Evolutionary conservation across 1,140 invertebrate species (phyloP).

Genomic region (Batillaria attramentaria): DNA sequence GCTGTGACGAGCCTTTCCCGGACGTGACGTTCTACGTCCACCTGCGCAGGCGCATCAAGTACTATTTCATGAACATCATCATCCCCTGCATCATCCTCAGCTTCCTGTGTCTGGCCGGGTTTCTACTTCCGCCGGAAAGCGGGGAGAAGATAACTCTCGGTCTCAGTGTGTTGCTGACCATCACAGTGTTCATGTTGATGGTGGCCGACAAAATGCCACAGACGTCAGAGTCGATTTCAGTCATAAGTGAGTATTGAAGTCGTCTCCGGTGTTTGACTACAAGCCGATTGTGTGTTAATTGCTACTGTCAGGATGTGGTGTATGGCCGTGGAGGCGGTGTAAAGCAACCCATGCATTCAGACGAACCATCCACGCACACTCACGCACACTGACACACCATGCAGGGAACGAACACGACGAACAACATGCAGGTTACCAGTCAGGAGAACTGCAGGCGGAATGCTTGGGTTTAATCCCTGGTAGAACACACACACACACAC

Average conservation of each 20-base stretch:
- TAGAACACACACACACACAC: too few relatives aligned
- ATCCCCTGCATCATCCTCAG: constrained; percentile 76
- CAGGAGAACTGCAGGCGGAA: too few relatives aligned
- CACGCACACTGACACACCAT: too few relatives aligned
- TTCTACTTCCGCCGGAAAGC: constrained; percentile 76
- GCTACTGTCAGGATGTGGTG: background rate
- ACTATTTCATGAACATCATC: constrained; percentile 77
- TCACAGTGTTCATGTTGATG: constrained; percentile 77
- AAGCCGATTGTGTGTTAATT: constrained; percentile 76
- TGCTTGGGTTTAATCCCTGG: too few relatives aligned
- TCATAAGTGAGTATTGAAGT: constrained; percentile 75
- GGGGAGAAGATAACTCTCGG: constrained; percentile 78
- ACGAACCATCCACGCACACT: too few relatives aligned
- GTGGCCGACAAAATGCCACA: constrained; percentile 77
- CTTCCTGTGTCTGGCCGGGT: constrained; percentile 75
- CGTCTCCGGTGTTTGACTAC: constrained; percentile 77
- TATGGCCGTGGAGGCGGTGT: background rate
- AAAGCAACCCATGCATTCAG: background rate
- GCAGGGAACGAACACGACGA: too few relatives aligned
- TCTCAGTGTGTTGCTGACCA: constrained; percentile 76
- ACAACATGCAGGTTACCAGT: too few relatives aligned
- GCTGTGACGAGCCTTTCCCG: constrained; percentile 75
- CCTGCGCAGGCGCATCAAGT: constrained; percentile 64
- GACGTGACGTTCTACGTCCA: constrained; percentile 73
- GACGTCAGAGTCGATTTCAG: constrained; percentile 76